Base-by-base conservation (phyloP, 1,140 invertebrate genomes). In the Danaus melanippus region DNA sequence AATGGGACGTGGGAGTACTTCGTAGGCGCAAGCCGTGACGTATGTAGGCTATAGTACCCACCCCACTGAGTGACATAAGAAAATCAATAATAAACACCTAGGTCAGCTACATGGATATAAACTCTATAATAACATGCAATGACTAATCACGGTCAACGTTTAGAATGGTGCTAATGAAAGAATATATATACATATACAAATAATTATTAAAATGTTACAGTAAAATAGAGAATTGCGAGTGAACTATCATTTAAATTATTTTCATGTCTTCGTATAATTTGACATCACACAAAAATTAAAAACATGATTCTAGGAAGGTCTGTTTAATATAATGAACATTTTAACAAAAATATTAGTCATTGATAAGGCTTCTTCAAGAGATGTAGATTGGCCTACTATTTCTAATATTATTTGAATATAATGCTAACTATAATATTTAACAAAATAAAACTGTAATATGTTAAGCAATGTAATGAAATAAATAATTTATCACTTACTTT, bases 401-500 rank as follows among this genome's bases (percentile, higher is more conserved):
- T 32, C 44, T 39, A 50, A 41, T 11, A 10, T 12, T 8, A n/a
- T 10, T 49, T 12, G 39, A 17, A 32, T 50, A 56, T 46, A 10
- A n/a, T 1, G 42, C 42, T 44, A 45, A 46, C 17, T 46, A 7
- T 10, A 17, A 43, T 43, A 21, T 10, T 42, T 43, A 51, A 17
- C 41, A 59, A 50, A 57, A 60, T 52, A 59, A 32, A 32, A 32
- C 21, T 32, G 21, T 32, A 7, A 32, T 32, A 32, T 32, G 21
- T 32, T 32, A 21, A 21, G 17, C 17, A 21, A 21, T 21, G 17
- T 21, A 32, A 32, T 32, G 21, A 32, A 32, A 32, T 32, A 32
- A 32, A 32, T 4, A 51, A 60, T 64, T 64, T 67, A 68, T 64
- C 58, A 91, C 91, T 91, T 86, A 92, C 91, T 92, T 86, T 89